Percentiles rank a stretch among this genome's conserved stretches.
Conservation (phyloP, 2,113 vertebrate species). For the Aythya baeri region DNA sequence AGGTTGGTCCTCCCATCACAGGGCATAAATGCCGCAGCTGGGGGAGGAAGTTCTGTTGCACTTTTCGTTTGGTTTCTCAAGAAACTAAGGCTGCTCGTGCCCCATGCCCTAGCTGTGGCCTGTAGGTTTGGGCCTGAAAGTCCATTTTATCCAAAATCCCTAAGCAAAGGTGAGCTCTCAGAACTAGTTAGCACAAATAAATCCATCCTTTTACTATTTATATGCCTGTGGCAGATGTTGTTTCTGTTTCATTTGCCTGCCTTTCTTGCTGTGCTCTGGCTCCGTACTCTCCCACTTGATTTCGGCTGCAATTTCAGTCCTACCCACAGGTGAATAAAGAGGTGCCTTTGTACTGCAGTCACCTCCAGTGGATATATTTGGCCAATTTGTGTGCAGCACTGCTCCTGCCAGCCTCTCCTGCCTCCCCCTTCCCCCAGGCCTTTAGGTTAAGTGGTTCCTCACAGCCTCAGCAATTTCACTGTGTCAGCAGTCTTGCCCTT, state of each 20-base stretch:
- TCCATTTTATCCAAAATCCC: background rate
- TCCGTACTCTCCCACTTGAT: fast-evolving
- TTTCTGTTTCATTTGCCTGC: background rate
- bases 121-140: background rate
- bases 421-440: fast-evolving
- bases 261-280: background rate
- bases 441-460: background rate
- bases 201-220: fast-evolving
- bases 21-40: background rate
- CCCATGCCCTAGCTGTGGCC: background rate
- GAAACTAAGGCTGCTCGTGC: background rate
- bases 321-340: background rate
- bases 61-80: background rate
- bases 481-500: background rate
- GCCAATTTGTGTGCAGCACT: fast-evolving
- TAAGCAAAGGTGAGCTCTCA: background rate
- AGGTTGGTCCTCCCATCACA: background rate
- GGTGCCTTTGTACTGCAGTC: background rate
- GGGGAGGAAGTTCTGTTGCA: background rate
- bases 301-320: background rate
- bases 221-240: fast-evolving
- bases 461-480: background rate
- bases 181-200: no score
- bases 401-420: background rate
- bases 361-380: background rate